These are phyloP conservation scores for Bombyx mori DNA, from an alignment of 1,140 invertebrate species.

Conservation along the genomic window DNA sequence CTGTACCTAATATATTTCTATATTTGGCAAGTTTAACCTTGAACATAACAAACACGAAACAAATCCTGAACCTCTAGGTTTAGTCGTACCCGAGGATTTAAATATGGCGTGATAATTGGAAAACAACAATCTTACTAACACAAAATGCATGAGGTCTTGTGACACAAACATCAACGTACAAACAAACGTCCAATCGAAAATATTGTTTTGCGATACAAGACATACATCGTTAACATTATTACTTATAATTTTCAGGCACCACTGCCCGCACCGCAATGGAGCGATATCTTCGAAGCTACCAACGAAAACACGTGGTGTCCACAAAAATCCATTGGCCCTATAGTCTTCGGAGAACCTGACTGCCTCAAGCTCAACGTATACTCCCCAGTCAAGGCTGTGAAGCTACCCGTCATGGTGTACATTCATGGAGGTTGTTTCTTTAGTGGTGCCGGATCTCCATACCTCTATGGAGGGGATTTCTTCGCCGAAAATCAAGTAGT, in stretches of 20 bases:
- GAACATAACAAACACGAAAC: too few species aligned
- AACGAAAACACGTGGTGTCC: conserved; percentile 54
- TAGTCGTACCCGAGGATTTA: too few species aligned
- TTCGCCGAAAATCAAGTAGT: conserved; percentile 76
- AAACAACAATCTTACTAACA: too few species aligned
- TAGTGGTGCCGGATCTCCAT: conserved; percentile 67
- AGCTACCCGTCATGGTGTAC: conserved; percentile 75
- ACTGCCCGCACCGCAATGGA: conserved; percentile 62
- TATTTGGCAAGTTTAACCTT: too few species aligned
- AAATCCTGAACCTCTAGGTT: too few species aligned
- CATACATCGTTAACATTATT: background rate
- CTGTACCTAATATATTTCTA: too few species aligned
- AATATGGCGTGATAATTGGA: too few species aligned
- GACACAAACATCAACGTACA: too few species aligned
- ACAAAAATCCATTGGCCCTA: conserved; percentile 33
- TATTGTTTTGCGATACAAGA: too few species aligned
- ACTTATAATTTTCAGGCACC: conserved; percentile 58
- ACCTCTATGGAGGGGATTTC: conserved; percentile 74
- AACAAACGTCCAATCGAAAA: too few species aligned
- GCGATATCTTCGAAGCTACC: conserved; percentile 63
- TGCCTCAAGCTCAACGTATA: conserved; percentile 89
- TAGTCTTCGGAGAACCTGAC: conserved; percentile 76
- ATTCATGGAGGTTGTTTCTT: conserved; percentile 78
- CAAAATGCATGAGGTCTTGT: too few species aligned
- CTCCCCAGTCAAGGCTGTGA: conserved; percentile 67